Conservation (phyloP, 2,888 invertebrate genomes). For the Candidula unifasciata region DNA sequence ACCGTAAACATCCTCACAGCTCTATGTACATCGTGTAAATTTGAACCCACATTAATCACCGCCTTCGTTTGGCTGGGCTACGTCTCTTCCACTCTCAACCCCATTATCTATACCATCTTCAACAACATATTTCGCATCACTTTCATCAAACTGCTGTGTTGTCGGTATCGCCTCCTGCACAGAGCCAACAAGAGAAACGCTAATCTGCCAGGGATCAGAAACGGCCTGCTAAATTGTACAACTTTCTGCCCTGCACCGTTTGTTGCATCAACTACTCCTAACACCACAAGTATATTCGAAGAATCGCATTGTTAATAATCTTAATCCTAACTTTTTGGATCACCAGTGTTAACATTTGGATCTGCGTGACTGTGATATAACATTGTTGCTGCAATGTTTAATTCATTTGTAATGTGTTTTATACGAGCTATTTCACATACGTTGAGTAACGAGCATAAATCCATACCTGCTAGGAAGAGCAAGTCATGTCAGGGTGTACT, state of each 20-base stretch:
- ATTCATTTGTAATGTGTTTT: background rate
- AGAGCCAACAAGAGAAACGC: conserved; percentile 60
- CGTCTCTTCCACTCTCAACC: conserved; percentile 76
- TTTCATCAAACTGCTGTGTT: conserved; percentile 73
- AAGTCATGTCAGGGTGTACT: too few relatives aligned
- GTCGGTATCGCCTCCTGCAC: conserved; percentile 69
- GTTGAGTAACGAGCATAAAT: too few relatives aligned
- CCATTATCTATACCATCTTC: conserved; percentile 78
- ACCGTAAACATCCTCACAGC: conserved; percentile 73
- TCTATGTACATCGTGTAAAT: conserved; percentile 86
- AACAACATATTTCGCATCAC: conserved; percentile 76
- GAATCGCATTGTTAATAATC: conserved; percentile 42
- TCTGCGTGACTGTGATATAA: too few relatives aligned
- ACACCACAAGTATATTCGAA: conserved; percentile 37
- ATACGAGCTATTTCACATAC: background rate
- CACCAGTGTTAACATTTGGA: too few relatives aligned
- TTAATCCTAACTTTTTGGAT: too few relatives aligned
- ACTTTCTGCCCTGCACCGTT: conserved; percentile 28
- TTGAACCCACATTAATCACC: conserved; percentile 79
- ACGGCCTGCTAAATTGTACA: conserved; percentile 44
- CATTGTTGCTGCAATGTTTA: background rate
- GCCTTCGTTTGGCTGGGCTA: conserved; percentile 77
- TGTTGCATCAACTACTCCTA: background rate
- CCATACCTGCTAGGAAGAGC: too few relatives aligned
- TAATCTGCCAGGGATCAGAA: conserved; percentile 24